Conservation (phyloP, 2,113 vertebrate genomes). For the Thunnus maccoyii region DNA sequence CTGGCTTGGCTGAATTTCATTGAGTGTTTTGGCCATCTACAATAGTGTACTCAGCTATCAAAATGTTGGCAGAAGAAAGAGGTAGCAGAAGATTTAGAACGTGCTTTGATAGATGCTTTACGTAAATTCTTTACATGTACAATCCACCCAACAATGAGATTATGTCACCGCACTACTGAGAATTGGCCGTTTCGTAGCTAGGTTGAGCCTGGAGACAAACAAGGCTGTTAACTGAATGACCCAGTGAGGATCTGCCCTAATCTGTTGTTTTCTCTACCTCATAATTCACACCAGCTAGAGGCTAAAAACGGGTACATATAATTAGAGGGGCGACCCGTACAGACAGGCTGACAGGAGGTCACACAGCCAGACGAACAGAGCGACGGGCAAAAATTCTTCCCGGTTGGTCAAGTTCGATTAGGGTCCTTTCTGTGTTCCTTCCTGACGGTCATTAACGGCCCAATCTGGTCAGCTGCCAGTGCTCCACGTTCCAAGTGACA, state of each 20-base stretch:
- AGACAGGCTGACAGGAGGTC: constrained; percentile 10
- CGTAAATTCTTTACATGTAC: not conserved
- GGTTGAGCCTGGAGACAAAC: constrained; percentile 17
- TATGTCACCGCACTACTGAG: not conserved
- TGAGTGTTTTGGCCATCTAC: too few relatives aligned
- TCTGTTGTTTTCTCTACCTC: constrained; percentile 16
- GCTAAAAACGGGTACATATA: not conserved
- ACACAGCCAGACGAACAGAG: not conserved
- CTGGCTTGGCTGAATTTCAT: too few relatives aligned
- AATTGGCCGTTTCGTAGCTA: not conserved
- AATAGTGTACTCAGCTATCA: too few relatives aligned
- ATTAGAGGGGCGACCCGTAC: constrained; percentile 17
- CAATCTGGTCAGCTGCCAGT: constrained; percentile 31
- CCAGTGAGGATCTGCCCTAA: not conserved
- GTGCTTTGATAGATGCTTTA: not conserved
- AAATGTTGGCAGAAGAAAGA: too few relatives aligned
- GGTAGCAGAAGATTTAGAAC: too few relatives aligned
- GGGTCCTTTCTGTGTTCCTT: constrained; percentile 3
- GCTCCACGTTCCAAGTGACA: constrained; percentile 47
- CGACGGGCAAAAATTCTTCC: constrained; percentile 1
- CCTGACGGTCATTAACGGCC: constrained; percentile 19
- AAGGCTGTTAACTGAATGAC: constrained; percentile 31
- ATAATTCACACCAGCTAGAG: constrained; percentile 29
- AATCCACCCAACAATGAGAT: constrained; percentile 15
- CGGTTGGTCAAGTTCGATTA: constrained; percentile 38